These are phyloP conservation scores for Ptychochromis oligacanthus DNA, from an alignment of 2,113 vertebrate species.

Conservation along the genomic window DNA sequence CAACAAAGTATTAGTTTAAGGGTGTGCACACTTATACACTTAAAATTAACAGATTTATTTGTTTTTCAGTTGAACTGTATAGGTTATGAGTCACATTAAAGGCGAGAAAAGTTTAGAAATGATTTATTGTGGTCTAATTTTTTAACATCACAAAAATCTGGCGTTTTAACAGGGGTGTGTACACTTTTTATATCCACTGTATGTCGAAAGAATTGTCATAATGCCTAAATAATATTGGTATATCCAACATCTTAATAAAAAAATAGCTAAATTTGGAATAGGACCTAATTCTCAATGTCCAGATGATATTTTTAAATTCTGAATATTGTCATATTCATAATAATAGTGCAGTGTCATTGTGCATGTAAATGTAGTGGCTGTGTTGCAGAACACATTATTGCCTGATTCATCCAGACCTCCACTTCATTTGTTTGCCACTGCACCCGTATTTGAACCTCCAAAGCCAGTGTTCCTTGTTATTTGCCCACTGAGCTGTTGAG, in stretches of 20 bases:
- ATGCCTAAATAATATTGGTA: background rate
- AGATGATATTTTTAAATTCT: background rate
- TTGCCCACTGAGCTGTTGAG: background rate
- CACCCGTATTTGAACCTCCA: background rate
- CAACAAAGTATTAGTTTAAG: no score
- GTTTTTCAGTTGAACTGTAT: no score
- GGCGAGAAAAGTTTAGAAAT: no score
- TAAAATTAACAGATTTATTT: no score
- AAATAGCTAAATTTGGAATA: background rate
- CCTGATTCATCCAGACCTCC: background rate
- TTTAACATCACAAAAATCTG: no score
- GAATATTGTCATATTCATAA: background rate
- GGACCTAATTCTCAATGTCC: background rate
- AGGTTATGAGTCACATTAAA: no score
- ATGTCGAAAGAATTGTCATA: no score
- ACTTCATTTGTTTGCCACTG: background rate
- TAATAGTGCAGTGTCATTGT: background rate
- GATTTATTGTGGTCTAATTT: no score
- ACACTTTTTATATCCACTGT: no score
- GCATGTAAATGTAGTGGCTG: background rate
- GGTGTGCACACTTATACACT: no score
- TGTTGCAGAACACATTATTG: background rate
- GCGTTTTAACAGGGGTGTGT: no score
- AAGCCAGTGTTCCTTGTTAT: background rate
- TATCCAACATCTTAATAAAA: background rate